phyloP scores from a whole-genome alignment of 2,888 invertebrate species.

The Hesperia comma region DNA sequence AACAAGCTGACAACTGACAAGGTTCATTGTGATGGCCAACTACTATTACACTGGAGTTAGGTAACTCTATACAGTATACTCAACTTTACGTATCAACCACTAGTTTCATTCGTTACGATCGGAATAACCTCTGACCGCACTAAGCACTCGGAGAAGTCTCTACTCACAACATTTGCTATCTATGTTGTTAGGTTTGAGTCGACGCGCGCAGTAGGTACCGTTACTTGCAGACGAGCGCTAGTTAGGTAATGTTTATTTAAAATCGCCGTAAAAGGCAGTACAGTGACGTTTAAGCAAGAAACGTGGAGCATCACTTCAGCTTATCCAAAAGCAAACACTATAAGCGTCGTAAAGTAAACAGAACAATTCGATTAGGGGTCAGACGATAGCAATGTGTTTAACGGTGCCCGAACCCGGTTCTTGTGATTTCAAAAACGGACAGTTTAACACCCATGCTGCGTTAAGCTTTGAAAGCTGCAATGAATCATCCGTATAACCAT shows the following conservation, averaged over 20 bases:
- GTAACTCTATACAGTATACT: background rate
- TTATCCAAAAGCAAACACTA: conserved; percentile 62
- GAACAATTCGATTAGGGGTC: conserved; percentile 69
- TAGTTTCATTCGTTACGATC: conserved; percentile 6
- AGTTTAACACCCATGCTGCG: conserved; percentile 19
- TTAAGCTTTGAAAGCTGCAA: conserved; percentile 29
- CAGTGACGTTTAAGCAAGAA: conserved; percentile 36
- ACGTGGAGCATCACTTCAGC: conserved; percentile 43
- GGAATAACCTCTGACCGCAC: conserved; percentile 32
- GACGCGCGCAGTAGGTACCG: conserved; percentile 12
- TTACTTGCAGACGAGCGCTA: conserved; percentile 36
- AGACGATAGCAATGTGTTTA: conserved; percentile 66
- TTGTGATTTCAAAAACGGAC: conserved; percentile 23
- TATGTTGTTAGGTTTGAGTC: too few relatives aligned
- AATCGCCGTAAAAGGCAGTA: conserved; percentile 37
- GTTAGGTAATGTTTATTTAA: conserved; percentile 43
- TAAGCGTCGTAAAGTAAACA: conserved; percentile 49
- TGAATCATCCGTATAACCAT: conserved; percentile 41
- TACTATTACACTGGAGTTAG: conserved; percentile 9
- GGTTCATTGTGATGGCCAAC: conserved; percentile 12
- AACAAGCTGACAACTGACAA: background rate
- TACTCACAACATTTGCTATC: background rate
- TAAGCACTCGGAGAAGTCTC: conserved; percentile 4
- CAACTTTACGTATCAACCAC: conserved; percentile 4
- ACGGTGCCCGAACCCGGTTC: conserved; percentile 71